These are phyloP conservation scores for Artemisiospiza belli DNA, from an alignment of 2,113 vertebrate species.

Conservation along the genomic window DNA sequence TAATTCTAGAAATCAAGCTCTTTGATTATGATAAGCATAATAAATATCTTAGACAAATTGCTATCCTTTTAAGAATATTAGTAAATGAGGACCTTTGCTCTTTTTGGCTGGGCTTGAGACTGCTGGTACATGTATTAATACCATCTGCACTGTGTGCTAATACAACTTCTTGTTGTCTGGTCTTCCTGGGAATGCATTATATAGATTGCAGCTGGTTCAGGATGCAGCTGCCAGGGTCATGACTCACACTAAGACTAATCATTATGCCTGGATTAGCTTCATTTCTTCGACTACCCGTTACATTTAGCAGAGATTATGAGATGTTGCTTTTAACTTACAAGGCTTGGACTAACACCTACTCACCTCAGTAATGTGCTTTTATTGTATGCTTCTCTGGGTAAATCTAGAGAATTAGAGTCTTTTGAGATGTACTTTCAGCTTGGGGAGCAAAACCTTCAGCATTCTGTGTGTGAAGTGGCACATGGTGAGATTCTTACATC, in stretches of 20 bases:
- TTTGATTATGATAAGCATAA: slow-evolving; percentile 61
- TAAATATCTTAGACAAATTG: slow-evolving; percentile 56
- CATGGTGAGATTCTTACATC: neutral
- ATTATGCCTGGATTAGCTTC: slow-evolving; percentile 75
- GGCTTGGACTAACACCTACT: slow-evolving; percentile 68
- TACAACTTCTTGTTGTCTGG: slow-evolving; percentile 71
- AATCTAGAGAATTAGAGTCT: slow-evolving; percentile 45
- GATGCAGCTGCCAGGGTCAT: slow-evolving; percentile 75
- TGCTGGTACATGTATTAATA: slow-evolving; percentile 43
- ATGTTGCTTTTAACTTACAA: slow-evolving; percentile 78
- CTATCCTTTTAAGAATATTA: slow-evolving; percentile 71
- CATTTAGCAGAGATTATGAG: slow-evolving; percentile 76
- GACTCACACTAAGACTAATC: slow-evolving; percentile 78
- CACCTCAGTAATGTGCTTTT: slow-evolving; percentile 59
- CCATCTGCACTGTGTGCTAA: slow-evolving; percentile 68
- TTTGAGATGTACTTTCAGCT: slow-evolving; percentile 27
- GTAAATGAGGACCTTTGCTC: slow-evolving; percentile 65
- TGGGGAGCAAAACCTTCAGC: neutral
- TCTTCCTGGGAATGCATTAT: slow-evolving; percentile 77
- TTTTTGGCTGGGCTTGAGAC: slow-evolving; percentile 25
- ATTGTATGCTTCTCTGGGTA: slow-evolving; percentile 36
- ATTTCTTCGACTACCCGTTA: slow-evolving; percentile 75
- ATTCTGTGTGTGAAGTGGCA: neutral
- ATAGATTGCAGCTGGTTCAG: slow-evolving; percentile 77
- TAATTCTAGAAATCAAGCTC: slow-evolving; percentile 51